Evolutionary conservation across 1,140 invertebrate species (phyloP).

Genomic region (Drosophila miranda): DNA sequence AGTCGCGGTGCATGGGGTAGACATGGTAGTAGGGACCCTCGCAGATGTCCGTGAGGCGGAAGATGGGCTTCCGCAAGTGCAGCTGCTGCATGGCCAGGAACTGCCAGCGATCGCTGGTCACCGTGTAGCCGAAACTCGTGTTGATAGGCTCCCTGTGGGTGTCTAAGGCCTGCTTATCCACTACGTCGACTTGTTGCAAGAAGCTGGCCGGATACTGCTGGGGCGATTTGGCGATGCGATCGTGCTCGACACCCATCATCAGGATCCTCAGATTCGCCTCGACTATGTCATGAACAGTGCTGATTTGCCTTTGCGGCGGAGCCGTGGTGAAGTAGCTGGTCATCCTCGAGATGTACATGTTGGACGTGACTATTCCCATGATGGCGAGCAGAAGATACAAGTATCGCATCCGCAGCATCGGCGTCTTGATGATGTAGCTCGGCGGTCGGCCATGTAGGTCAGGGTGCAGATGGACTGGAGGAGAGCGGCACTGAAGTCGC

Average conservation of each 20-base stretch:
- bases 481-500: conserved; percentile 59
- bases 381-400: conserved; percentile 55
- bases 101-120: conserved; percentile 68
- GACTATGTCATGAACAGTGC: conserved; percentile 63
- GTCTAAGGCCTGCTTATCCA: conserved; percentile 36
- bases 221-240: conserved; percentile 22
- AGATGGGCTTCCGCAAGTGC: conserved; percentile 56
- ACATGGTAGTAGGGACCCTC: conserved; percentile 74
- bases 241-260: conserved; percentile 57
- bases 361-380: conserved; percentile 62
- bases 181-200: conserved; percentile 46
- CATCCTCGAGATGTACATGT: conserved; percentile 73
- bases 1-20: conserved; percentile 64
- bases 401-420: conserved; percentile 56
- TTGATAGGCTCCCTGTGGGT: conserved; percentile 55
- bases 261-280: conserved; percentile 54
- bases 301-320: conserved; percentile 47
- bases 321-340: conserved; percentile 66
- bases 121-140: conserved; percentile 55
- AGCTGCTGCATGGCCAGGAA: conserved; percentile 62
- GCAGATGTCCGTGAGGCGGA: conserved; percentile 62
- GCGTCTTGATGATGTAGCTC: conserved; percentile 28
- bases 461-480: conserved; percentile 64
- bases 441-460: conserved; percentile 54
- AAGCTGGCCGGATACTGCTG: conserved; percentile 37